Conservation (phyloP, 2,113 vertebrate species). For the Brachyistius frenatus region DNA sequence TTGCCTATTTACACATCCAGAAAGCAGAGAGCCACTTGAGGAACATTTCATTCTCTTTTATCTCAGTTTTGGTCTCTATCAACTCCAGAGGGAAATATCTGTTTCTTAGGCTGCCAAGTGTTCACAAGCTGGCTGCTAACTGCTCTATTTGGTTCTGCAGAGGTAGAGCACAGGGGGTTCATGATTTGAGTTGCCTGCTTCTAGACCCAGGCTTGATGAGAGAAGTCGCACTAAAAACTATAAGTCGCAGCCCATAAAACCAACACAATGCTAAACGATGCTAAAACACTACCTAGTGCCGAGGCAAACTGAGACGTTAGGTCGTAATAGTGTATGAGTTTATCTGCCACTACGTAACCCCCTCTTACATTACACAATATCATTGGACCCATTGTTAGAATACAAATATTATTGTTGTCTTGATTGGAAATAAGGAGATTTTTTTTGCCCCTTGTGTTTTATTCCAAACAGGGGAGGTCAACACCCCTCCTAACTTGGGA, state of each 20-base stretch:
- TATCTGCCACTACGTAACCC: no score
- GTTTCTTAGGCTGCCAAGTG: background rate
- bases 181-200: background rate
- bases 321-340: no score
- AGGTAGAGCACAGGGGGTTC: background rate
- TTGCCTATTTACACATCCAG: background rate
- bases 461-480: slow-evolving; percentile 24
- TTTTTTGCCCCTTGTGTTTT: slow-evolving; percentile 5
- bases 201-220: background rate
- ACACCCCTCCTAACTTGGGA: slow-evolving; percentile 45
- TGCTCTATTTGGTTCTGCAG: background rate
- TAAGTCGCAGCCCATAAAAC: background rate
- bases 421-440: no score
- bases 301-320: no score
- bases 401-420: no score
- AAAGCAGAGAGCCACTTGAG: background rate
- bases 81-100: background rate
- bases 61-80: background rate
- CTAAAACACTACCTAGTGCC: background rate
- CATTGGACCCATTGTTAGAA: no score
- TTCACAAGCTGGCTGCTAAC: background rate
- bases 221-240: background rate
- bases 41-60: background rate
- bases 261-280: background rate
- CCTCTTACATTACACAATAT: no score